A percentile compares a stretch with the other conserved stretches of the same genome.
phyloP scores from a whole-genome alignment of 1,140 invertebrate species.

The Neoseiulus cucumeris region DNA sequence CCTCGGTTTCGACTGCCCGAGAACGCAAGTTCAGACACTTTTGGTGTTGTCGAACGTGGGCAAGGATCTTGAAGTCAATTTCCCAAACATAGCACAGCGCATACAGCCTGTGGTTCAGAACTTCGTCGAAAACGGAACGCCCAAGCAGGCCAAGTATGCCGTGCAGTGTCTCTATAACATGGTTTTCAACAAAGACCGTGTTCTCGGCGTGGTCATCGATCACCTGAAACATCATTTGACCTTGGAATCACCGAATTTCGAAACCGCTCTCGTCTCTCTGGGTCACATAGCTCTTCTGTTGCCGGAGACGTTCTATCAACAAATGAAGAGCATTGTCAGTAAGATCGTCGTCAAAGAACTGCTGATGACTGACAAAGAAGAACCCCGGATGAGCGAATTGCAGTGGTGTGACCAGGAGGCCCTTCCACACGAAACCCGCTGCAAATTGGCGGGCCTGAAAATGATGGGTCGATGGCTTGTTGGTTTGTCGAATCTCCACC shows the following conservation, averaged over 20 bases:
- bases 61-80: constrained; percentile 21
- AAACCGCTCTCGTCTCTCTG: constrained; percentile 74
- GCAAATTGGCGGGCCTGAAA: constrained; percentile 84
- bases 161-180: constrained; percentile 69
- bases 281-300: constrained; percentile 76
- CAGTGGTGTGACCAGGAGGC: constrained; percentile 72
- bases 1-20: constrained; percentile 34
- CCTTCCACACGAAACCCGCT: constrained; percentile 69
- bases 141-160: constrained; percentile 89
- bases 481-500: constrained; percentile 44
- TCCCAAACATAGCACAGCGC: constrained; percentile 25
- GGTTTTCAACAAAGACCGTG: constrained; percentile 39
- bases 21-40: constrained; percentile 37
- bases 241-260: constrained; percentile 59
- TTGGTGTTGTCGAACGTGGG: background rate
- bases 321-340: constrained; percentile 82
- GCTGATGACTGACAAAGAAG: constrained; percentile 52
- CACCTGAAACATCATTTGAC: constrained; percentile 36
- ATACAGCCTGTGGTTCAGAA: constrained; percentile 65
- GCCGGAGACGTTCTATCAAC: constrained; percentile 62
- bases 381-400: constrained; percentile 29
- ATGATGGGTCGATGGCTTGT: constrained; percentile 86
- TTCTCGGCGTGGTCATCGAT: constrained; percentile 21
- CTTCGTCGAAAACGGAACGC: constrained; percentile 62
- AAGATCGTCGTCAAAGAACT: constrained; percentile 87